phyloP scores from a whole-genome alignment of 2,888 invertebrate species.

The Papilio protenor region DNA sequence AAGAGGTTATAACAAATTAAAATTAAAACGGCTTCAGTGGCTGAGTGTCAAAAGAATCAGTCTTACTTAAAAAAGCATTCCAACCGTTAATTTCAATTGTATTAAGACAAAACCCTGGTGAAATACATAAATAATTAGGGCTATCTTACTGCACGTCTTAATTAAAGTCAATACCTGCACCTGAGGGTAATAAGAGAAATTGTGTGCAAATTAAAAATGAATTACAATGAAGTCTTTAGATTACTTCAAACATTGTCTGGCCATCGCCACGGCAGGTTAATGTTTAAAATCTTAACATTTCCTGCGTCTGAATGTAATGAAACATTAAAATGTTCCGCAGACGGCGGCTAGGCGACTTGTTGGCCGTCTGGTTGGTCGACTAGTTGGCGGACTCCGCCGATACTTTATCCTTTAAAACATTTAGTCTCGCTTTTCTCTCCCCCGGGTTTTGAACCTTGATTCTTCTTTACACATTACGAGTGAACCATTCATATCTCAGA shows the following conservation, averaged over 20 bases:
- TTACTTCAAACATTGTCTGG: constrained; percentile 27
- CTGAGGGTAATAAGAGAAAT: constrained; percentile 11
- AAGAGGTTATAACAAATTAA: neutral
- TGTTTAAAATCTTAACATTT: constrained; percentile 39
- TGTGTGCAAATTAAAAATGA: constrained; percentile 11
- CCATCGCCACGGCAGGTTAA: constrained; percentile 34
- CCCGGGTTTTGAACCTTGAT: constrained; percentile 38
- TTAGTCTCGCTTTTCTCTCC: constrained; percentile 40
- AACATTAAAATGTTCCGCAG: constrained; percentile 24
- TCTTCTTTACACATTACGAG: constrained; percentile 43
- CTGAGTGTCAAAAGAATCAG: neutral
- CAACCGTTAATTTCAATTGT: neutral
- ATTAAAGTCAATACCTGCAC: neutral
- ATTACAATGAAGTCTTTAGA: constrained; percentile 7
- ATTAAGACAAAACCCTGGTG: neutral
- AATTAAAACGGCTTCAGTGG: neutral
- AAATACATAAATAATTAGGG: neutral
- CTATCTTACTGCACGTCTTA: constrained; percentile 1
- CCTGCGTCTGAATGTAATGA: constrained; percentile 23
- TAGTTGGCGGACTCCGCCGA: constrained; percentile 3
- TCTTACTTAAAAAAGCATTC: neutral
- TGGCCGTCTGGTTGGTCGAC: constrained; percentile 13
- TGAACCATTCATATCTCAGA: constrained; percentile 38
- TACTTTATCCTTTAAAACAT: constrained; percentile 37
- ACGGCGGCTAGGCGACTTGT: neutral